Base-by-base conservation (phyloP, 1,140 invertebrate genomes). In the Diorhabda sublineata region DNA sequence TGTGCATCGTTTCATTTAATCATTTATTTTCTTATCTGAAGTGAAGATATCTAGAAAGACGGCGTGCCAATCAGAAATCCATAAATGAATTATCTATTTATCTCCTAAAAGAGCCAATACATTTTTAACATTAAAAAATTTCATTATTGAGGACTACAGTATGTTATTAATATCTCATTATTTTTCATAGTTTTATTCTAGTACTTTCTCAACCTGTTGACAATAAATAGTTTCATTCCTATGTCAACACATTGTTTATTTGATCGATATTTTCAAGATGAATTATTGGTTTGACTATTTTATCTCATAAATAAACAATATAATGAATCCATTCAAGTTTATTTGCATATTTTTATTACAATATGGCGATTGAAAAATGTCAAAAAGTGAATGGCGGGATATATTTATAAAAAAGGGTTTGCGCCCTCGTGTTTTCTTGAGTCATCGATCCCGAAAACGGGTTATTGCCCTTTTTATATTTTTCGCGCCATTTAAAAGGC, bases 401-500 rank as follows among this genome's bases (percentile, higher is more conserved):
- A 52, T 52, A 26, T 52, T 52, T 4, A n/a, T 52, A 52, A 52
- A 62, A 62, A 44, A 62, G 61, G 61, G 61, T 3, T 8, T 52
- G 47, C 47, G 47, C 47, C 47, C 47, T 52, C n/a, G 47, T n/a
- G 47, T 52, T 52, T 52, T 6, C n/a, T 5, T 62, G 44, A n/a
- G 43, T 44, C 43, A 62, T 62, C 61, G 44, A 62, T 62, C 61
- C n/a, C 11, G 6, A 26, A 44, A 44, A 44, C 61, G 44, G 61
- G 61, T 62, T 62, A 62, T 44, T 62, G 61, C 61, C 61, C 61
- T 11, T 7, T 59, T 7, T 44, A 4, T n/a, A 45, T n/a, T 62
- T 62, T 62, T 62, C 42, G 61, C 61, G 61, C 61, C 61, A 44
- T 62, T 62, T n/a, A 9, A 47, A 41, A 62, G 6, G 26, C n/a